phyloP scores from a whole-genome alignment of 2,113 vertebrate species.

The Neogale vison region DNA sequence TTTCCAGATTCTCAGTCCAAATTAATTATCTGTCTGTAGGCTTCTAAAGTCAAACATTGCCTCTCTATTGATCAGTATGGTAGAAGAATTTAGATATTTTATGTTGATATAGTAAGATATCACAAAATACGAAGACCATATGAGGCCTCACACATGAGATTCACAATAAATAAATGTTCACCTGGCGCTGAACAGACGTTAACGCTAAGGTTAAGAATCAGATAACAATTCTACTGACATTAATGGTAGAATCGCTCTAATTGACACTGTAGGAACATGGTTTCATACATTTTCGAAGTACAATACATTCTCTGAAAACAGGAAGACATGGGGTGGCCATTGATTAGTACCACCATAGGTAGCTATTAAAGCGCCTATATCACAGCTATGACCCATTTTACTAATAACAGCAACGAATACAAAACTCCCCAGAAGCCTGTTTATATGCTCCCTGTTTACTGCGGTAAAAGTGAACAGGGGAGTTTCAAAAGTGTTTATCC shows the following conservation, averaged over 20 bases:
- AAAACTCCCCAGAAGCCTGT: neutral
- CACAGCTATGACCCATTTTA: neutral
- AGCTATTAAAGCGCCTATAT: neutral
- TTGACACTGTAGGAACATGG: neutral
- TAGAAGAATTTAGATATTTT: neutral
- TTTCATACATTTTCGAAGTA: constrained; percentile 46
- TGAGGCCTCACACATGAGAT: neutral
- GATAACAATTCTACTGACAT: neutral
- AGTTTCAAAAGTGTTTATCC: neutral
- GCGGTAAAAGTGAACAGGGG: neutral
- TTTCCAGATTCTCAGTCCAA: neutral
- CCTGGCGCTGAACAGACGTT: neutral
- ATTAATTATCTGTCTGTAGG: neutral
- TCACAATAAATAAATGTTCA: constrained; percentile 7
- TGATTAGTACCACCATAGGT: neutral
- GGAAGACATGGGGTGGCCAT: constrained; percentile 1
- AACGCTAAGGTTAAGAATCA: neutral
- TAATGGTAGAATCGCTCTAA: constrained; percentile 20
- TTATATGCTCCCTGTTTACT: neutral
- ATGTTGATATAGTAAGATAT: neutral
- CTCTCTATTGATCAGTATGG: neutral
- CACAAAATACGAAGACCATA: neutral
- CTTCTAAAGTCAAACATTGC: neutral
- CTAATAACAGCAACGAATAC: neutral
- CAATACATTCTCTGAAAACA: constrained; percentile 11